These are phyloP conservation scores for Eupeodes luniger DNA, from an alignment of 2,888 invertebrate species.

Conservation along the genomic window DNA sequence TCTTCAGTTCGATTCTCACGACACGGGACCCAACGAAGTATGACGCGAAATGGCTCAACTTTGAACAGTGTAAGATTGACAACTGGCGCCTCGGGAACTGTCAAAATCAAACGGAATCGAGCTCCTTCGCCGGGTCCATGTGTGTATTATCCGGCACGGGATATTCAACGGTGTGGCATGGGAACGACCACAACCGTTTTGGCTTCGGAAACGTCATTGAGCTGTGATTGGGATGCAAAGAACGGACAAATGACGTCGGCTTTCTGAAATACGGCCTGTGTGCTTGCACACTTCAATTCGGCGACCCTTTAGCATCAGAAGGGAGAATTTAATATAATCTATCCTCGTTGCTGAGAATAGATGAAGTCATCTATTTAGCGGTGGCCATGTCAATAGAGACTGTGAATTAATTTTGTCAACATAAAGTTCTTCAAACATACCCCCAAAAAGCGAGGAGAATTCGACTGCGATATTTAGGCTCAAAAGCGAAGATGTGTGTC, in stretches of 20 bases:
- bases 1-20: conserved; percentile 86
- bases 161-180: conserved; percentile 79
- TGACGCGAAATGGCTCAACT: conserved; percentile 80
- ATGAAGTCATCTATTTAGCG: not conserved
- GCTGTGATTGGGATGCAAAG: conserved; percentile 82
- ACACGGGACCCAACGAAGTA: conserved; percentile 85
- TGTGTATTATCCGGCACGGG: conserved; percentile 84
- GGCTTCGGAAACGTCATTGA: conserved; percentile 80
- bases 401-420: not conserved
- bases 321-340: conserved; percentile 52
- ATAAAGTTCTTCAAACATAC: too few species aligned
- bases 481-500: too few species aligned
- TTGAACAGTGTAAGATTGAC: conserved; percentile 82
- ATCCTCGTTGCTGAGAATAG: conserved; percentile 22
- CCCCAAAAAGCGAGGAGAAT: too few species aligned
- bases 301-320: conserved; percentile 62
- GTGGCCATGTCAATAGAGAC: not conserved
- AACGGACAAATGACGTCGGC: conserved; percentile 83
- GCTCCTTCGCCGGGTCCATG: conserved; percentile 84
- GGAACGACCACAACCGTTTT: conserved; percentile 79
- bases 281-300: conserved; percentile 62
- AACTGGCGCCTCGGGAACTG: conserved; percentile 79
- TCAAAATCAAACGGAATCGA: conserved; percentile 83
- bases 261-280: conserved; percentile 79
- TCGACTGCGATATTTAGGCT: too few species aligned